These are phyloP conservation scores for Agriopis marginaria DNA, from an alignment of 2,888 invertebrate species.

Conservation along the genomic window DNA sequence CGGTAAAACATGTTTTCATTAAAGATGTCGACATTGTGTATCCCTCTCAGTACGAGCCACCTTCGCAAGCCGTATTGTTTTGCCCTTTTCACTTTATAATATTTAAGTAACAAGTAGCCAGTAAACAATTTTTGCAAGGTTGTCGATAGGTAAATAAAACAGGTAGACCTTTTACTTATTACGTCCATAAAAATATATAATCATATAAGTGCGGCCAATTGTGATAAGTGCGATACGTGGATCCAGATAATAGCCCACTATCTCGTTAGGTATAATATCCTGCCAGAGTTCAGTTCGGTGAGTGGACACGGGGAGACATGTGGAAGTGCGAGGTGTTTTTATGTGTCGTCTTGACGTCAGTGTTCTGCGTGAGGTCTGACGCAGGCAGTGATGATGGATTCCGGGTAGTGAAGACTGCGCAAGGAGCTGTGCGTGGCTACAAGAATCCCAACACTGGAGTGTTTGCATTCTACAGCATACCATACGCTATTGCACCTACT, in stretches of 20 bases:
- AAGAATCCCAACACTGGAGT: slow-evolving; percentile 49
- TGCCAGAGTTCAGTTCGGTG: not conserved
- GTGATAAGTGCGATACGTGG: not conserved
- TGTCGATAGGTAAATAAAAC: too few relatives aligned
- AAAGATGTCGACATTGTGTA: too few relatives aligned
- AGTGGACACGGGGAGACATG: slow-evolving; percentile 13
- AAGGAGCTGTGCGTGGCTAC: slow-evolving; percentile 61
- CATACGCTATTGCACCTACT: slow-evolving; percentile 67
- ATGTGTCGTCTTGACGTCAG: slow-evolving; percentile 5
- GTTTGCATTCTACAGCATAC: slow-evolving; percentile 62
- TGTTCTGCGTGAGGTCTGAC: slow-evolving; percentile 11
- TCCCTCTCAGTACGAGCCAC: too few relatives aligned
- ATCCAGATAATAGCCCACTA: not conserved
- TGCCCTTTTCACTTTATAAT: too few relatives aligned
- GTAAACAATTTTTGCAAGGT: too few relatives aligned
- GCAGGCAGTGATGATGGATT: slow-evolving; percentile 33
- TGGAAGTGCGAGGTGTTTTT: slow-evolving; percentile 17
- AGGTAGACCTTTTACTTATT: too few relatives aligned
- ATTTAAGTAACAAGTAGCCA: too few relatives aligned
- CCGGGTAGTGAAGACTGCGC: slow-evolving; percentile 49
- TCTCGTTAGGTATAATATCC: not conserved
- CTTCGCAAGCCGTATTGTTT: too few relatives aligned
- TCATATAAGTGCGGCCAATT: not conserved
- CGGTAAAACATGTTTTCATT: too few relatives aligned
- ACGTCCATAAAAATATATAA: not conserved